Base-by-base conservation (phyloP, 2,888 invertebrate species). In the Mechanitis mazaeus region DNA sequence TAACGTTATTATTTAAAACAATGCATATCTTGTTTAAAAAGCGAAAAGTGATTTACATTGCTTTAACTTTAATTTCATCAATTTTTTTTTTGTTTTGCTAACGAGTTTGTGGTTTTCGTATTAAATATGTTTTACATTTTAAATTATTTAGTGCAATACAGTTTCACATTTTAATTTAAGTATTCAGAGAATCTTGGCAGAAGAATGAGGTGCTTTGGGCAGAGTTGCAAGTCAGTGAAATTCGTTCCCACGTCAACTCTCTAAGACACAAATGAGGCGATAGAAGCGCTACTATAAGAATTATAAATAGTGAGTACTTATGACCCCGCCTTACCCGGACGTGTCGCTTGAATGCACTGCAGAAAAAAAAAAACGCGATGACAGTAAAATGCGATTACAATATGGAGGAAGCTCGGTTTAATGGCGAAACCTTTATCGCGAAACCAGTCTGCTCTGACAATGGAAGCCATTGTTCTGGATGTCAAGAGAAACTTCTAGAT, bases 141-240 rank as follows among this genome's bases (percentile, higher is more conserved):
- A 35, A 35, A 35, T 35, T 35, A 35, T 6, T 35, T 35, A 35
- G 35, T 35, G 35, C 35, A 35, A 35, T 35, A 6, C 3, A 35
- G 6, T 6, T 2, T 35, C 35, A 35, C 35, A 35, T 6, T 35
- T 35, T 35, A 3, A 35, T 35, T 54, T 56, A 54, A 65, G 68
- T 67, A 67, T 75, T 75, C 74, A 71, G 72, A 78, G 74, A 73
- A 74, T 73, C 72, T 67, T 67, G 66, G 63, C 60, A 61, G 61
- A 55, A 35, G 35, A 3, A 35, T 35, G 35, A 35, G 35, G 35
- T 35, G 6, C 4, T 35, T 35, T 35, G 35, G 31, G 67, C 59
- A 69, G 64, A 67, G 73, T 78, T 75, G 79, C 83, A 75, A 79
- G 83, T 82, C 82, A 76, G 84, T 78, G 81, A 82, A 81, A 83